Conservation (phyloP, 1,140 invertebrate genomes). For the Himalopsyche phryganea region DNA sequence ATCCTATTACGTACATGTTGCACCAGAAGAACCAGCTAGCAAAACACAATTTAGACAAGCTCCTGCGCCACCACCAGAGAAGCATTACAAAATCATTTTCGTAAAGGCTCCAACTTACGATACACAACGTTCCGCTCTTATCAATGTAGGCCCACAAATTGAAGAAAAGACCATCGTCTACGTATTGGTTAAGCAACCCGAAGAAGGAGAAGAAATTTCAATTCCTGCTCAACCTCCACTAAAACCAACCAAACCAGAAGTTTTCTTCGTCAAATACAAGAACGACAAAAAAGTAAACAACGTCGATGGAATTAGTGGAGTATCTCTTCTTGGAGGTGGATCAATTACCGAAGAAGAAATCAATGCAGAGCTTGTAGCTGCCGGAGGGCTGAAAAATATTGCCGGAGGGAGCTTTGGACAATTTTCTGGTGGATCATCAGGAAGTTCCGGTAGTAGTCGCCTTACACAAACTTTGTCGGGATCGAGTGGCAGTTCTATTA, state of each 20-base stretch:
- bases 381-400: constrained; percentile 10
- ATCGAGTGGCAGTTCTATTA: too few relatives aligned
- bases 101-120: constrained; percentile 60
- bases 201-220: constrained; percentile 40
- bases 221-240: constrained; percentile 51
- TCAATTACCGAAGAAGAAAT: constrained; percentile 36
- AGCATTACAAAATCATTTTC: constrained; percentile 77
- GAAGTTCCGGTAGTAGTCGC: too few relatives aligned
- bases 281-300: constrained; percentile 33
- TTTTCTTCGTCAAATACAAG: constrained; percentile 60
- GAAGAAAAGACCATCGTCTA: constrained; percentile 78
- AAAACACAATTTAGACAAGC: constrained; percentile 36
- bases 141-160: constrained; percentile 52
- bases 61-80: constrained; percentile 48
- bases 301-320: constrained; percentile 16
- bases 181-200: constrained; percentile 68
- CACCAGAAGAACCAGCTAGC: constrained; percentile 42
- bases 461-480: too few relatives aligned
- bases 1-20: constrained; percentile 45
- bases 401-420: constrained; percentile 16
- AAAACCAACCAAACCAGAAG: constrained; percentile 56
- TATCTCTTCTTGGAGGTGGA: constrained; percentile 6
- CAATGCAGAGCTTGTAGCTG: constrained; percentile 38
- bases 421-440: too few relatives aligned
- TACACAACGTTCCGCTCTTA: constrained; percentile 21